Base-by-base conservation (phyloP, 2,113 vertebrate genomes). In the Conger conger region DNA sequence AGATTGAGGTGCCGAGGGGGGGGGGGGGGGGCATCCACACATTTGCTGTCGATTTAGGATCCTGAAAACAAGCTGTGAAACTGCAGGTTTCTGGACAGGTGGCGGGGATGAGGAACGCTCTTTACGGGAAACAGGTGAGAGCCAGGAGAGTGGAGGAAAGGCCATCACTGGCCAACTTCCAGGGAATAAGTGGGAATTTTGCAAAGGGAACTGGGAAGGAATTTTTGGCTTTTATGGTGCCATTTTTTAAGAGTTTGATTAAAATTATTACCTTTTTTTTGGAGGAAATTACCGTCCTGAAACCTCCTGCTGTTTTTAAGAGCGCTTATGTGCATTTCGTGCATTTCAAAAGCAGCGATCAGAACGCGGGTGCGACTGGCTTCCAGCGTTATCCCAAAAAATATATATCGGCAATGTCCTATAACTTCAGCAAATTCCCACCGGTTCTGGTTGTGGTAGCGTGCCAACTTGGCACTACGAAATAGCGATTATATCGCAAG, bases 21-120 rank as follows among this genome's bases (percentile, higher is more conserved):
- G 80, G 83, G 82, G 53, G 38, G 13, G 79, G 87, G 84, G 81
- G 81, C 84, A 84, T 87, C 86, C 83, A 87, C 87, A 89, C 89
- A 89, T 88, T 88, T 87, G 87, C 86, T 88, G 87, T 85, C 85
- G 81, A 90, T 89, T 90, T 87, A 87, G 63, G 50, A 73, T 86
- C 80, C 81, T 54, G 80, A 88, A 85, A 86, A 82, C 78, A 89
- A 87, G 87, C 88, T 81, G 87, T 85, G 86, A 88, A 88, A 81
- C 84, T 81, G 38, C 83, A 84, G 80, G 77, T 53, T 36, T 80
- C 40, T 79, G 81, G 84, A 84, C 85, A 90, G 89, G 89, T 89
- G 88, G 54, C 18, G 42, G 45, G 18, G 73, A 79, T 54, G 45
- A 79, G 45, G 50, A 84, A 84, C 79, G 76, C 54, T 79, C 53